phyloP scores from a whole-genome alignment of 2,888 invertebrate genomes.

The Epinotia ramella region DNA sequence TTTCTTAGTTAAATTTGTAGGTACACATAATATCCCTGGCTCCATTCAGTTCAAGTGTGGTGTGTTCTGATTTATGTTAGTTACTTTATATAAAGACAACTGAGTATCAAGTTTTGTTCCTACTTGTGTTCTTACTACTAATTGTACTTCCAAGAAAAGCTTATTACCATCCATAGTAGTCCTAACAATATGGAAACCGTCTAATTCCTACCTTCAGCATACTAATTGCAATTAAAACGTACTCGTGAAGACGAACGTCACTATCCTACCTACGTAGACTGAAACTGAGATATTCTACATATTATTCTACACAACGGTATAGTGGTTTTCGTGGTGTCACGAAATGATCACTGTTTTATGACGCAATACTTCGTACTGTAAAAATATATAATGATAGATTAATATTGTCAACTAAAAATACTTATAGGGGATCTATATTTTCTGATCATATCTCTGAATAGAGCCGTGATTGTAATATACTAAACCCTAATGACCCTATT shows the following conservation, averaged over 20 bases:
- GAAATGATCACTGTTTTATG: background rate
- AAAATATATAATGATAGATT: too few species aligned
- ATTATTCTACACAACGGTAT: background rate
- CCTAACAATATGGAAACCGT: background rate
- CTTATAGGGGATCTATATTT: too few species aligned
- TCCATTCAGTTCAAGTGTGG: slow-evolving; percentile 7
- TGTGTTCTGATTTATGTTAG: slow-evolving; percentile 1
- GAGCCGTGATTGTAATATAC: too few species aligned
- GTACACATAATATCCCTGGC: too few species aligned
- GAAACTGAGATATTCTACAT: background rate
- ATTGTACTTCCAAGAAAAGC: too few species aligned
- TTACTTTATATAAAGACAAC: slow-evolving; percentile 16
- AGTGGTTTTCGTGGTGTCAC: background rate
- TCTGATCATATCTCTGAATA: too few species aligned
- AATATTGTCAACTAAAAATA: too few species aligned
- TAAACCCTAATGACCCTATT: too few species aligned
- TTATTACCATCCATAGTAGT: background rate
- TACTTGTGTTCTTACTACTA: too few species aligned
- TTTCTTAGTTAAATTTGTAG: too few species aligned
- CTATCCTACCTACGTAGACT: background rate
- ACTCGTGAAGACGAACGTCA: background rate
- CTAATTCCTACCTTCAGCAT: background rate
- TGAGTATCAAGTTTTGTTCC: too few species aligned
- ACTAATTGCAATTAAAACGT: background rate
- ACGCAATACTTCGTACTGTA: too few species aligned